Conservation (phyloP, 2,888 invertebrate genomes). For the Troides oblongomaculatus region DNA sequence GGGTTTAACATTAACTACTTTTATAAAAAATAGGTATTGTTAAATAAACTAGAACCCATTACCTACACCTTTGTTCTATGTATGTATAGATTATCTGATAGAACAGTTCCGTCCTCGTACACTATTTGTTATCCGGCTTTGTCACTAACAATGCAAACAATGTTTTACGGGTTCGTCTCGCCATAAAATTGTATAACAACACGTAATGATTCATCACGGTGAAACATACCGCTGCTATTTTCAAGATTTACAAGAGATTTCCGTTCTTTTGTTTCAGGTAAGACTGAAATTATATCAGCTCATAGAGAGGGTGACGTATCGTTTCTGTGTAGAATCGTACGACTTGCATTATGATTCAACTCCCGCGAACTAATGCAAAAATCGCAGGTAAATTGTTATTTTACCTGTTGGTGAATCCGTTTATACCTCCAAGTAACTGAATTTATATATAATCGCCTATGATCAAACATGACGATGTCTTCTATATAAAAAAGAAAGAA, state of each 20-base stretch:
- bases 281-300: conserved; percentile 36
- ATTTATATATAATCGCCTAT: conserved; percentile 10
- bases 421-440: not conserved
- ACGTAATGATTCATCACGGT: conserved; percentile 38
- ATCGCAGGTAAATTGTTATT: conserved; percentile 11
- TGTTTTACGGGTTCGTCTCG: conserved; percentile 39
- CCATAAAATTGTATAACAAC: conserved; percentile 48
- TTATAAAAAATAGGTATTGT: not conserved
- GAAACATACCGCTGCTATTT: conserved; percentile 36
- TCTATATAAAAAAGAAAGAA: not conserved
- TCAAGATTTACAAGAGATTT: conserved; percentile 48
- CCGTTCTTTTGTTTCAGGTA: conserved; percentile 46
- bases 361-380: conserved; percentile 7
- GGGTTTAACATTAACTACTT: not conserved
- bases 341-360: conserved; percentile 32
- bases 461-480: not conserved
- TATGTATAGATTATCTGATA: conserved; percentile 2
- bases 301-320: conserved; percentile 41
- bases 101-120: conserved; percentile 33
- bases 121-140: conserved; percentile 31
- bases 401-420: conserved; percentile 22
- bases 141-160: conserved; percentile 46
- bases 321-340: conserved; percentile 36
- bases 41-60: not conserved
- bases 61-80: not conserved